Base-by-base conservation (phyloP, 2,888 invertebrate genomes). In the Machimus atricapillus region DNA sequence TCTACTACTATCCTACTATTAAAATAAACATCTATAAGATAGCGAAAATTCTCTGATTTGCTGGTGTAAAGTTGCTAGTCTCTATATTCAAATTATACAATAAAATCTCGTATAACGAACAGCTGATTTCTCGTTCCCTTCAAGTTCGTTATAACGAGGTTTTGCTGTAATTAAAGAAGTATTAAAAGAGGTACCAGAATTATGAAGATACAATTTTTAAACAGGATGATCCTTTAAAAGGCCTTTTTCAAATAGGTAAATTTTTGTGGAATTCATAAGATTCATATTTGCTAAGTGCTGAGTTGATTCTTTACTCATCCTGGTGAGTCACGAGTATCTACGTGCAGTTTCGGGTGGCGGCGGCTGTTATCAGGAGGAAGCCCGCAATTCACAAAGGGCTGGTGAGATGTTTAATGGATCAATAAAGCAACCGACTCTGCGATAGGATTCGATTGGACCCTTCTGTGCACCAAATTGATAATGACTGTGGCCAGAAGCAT, bases 381-480 rank as follows among this genome's bases (percentile, higher is more conserved):
- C 37, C 66, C 58, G 34, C 56, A 37, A 56, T 58, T 27, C 58
- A 56, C 82, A 82, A 19, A 82, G 52, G 82, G n/a, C 34, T 27
- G 52, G 14, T 81, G 16, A 8, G 56, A 27, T 81, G 19, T 56
- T 52, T 82, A 82, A 82, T 82, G 82, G 82, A 58, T 66, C 82
- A 82, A 82, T 82, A 82, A 82, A 82, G 56, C 66, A 52, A 56
- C 31, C 37, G 31, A 37, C 3, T 58, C 46, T 31, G 31, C 52
- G 19, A 52, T 81, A n/a, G 52, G 19, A 27, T 46, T 19, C 31
- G 27, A 34, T 34, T 37, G 37, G 82, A 82, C 82, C 82, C 82
- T 82, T 82, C 37, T 27, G 58, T 58, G 66, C 82, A 82, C 37
- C 37, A 82, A 19, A 58, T 37, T 82, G 82, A 82, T 82, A 82